Base-by-base conservation (phyloP, 2,888 invertebrate genomes). In the Agonopterix heracliana region DNA sequence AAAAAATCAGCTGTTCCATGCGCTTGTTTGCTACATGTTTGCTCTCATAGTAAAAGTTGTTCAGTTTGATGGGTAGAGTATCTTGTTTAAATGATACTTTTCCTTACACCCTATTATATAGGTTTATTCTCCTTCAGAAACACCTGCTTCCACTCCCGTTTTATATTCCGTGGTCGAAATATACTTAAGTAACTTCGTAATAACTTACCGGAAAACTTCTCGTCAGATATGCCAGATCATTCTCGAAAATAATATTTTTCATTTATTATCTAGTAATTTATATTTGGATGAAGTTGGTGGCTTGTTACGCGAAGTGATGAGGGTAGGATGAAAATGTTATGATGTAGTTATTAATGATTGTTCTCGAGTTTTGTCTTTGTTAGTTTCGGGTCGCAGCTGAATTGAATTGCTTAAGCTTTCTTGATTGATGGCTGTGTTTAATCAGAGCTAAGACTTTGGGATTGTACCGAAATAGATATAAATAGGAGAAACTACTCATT, bases 181-280 rank as follows among this genome's bases (percentile, higher is more conserved):
- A 54, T 65, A 55, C 60, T 61, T 61, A 57, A 56, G 54, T 49
- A 60, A 63, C 59, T 65, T 56, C 62, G 59, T 51, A 54, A 56
- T 53, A 52, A 64, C 63, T 54, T 66, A 63, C 38, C 52, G 48
- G 57, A 58, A 46, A 47, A 10, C 11, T 46, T 41, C 26, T 26
- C 54, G 51, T 58, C 51, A 26, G 11, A 12, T n/a, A 49, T 49
- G 55, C 46, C 47, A 53, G 56, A 61, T 68, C 64, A 62, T 49
- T 55, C 57, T 51, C 54, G 61, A 48, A 56, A 57, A 38, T n/a
- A 59, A 58, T 55, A 60, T 60, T 59, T 56, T 49, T 49, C 49
- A 49, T 49, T 49, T 49, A 49, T 49, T 49, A 49, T 49, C 43
- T 43, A 49, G 49, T 49, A 49, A 47, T 47, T 47, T 47, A 47